These are phyloP conservation scores for Propithecus perrieri DNA, from an alignment of 2,797 vertebrate species.

Conservation along the genomic window DNA sequence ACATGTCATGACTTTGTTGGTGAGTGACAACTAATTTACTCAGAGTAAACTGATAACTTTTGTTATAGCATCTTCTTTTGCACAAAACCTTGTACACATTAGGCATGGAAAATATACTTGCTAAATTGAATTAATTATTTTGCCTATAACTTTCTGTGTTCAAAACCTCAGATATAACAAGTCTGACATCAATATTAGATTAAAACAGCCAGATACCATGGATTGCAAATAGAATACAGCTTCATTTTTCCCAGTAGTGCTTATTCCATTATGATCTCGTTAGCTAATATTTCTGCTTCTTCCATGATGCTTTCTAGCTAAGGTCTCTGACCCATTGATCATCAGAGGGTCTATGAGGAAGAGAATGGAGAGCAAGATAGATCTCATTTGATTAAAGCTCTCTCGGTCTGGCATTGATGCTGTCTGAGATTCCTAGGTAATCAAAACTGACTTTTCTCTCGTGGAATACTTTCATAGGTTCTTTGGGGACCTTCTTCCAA, in stretches of 20 bases:
- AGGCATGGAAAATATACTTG: slow-evolving; percentile 2
- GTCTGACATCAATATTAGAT: neutral
- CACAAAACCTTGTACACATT: neutral
- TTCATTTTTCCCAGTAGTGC: neutral
- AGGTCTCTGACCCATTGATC: neutral
- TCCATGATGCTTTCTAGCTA: neutral
- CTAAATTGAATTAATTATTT: neutral
- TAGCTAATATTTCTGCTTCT: neutral
- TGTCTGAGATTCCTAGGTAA: neutral
- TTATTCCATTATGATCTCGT: neutral
- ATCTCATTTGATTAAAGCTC: neutral
- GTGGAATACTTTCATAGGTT: neutral
- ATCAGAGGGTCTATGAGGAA: neutral
- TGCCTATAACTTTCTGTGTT: slow-evolving; percentile 31
- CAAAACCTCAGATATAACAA: slow-evolving; percentile 36
- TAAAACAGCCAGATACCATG: neutral
- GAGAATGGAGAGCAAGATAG: neutral
- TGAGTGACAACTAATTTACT: slow-evolving; percentile 38
- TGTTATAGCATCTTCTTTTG: neutral
- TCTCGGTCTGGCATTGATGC: neutral
- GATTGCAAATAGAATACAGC: neutral
- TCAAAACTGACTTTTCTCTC: neutral
- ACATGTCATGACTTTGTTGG: slow-evolving; percentile 37
- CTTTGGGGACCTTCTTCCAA: neutral
- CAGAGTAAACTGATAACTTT: neutral